These are phyloP conservation scores for Poecilobothrus nobilitatus DNA, from an alignment of 2,888 invertebrate genomes.

Conservation along the genomic window DNA sequence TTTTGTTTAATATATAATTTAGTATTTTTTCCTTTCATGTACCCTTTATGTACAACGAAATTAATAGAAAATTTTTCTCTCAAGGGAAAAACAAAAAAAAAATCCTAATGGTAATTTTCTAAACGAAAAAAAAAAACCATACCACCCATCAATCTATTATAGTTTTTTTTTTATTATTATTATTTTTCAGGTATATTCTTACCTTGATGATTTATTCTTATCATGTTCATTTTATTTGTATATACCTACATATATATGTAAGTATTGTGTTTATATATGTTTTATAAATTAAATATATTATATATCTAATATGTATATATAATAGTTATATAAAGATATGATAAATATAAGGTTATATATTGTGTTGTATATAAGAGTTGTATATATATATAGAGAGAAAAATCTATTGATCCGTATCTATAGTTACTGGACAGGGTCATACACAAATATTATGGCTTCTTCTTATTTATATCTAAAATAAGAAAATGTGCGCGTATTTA, in stretches of 20 bases:
- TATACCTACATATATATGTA: neutral
- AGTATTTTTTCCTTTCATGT: no score
- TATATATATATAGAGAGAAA: neutral
- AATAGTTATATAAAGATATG: no score
- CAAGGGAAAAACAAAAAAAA: neutral
- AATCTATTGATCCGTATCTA: slow-evolving; percentile 24
- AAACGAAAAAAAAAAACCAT: neutral
- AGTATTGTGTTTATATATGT: neutral
- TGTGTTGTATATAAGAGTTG: neutral
- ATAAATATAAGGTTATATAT: no score
- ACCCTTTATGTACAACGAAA: no score
- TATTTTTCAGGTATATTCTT: neutral
- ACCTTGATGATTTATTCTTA: neutral
- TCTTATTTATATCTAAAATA: neutral
- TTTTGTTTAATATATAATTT: no score
- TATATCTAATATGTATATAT: no score
- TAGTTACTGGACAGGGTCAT: slow-evolving; percentile 23
- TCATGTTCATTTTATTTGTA: neutral
- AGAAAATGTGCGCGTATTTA: no score
- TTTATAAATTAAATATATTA: no score
- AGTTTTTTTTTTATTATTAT: no score
- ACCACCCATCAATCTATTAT: no score
- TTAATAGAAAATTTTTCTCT: neutral
- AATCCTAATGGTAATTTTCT: neutral
- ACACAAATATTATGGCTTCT: slow-evolving; percentile 20